Conservation (phyloP, 1,140 invertebrate species). For the Lepidostoma basale region DNA sequence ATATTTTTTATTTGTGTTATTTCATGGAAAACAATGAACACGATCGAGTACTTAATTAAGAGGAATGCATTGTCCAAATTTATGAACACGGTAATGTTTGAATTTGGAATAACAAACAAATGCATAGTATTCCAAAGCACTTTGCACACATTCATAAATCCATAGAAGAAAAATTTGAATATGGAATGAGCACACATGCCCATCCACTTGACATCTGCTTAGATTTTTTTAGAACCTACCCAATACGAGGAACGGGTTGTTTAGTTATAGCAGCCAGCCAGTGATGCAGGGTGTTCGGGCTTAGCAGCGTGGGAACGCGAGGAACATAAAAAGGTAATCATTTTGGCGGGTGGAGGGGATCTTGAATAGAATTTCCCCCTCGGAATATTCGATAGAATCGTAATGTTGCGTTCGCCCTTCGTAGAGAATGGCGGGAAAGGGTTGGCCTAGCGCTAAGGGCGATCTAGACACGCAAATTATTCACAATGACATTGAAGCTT, state of each 20-base stretch:
- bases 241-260: neutral
- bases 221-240: slow-evolving; percentile 6
- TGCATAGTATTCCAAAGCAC: no score
- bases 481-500: no score
- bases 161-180: no score
- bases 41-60: no score
- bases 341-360: slow-evolving; percentile 15
- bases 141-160: no score
- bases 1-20: no score
- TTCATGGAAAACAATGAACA: no score
- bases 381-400: slow-evolving; percentile 22
- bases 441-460: neutral
- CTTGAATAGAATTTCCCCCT: slow-evolving; percentile 17
- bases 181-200: neutral
- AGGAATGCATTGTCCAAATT: no score
- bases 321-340: slow-evolving; percentile 5
- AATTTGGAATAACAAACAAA: no score
- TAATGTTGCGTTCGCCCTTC: slow-evolving; percentile 20
- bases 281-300: neutral
- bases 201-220: slow-evolving; percentile 19
- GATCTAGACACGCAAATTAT: neutral
- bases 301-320: slow-evolving; percentile 19
- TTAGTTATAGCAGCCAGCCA: neutral
- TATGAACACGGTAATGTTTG: no score
- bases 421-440: slow-evolving; percentile 16